A percentile compares a stretch with the other conserved stretches of the same genome.
These are phyloP conservation scores for Drosophila lacicola DNA, from an alignment of 2,888 invertebrate genomes.

Conservation along the genomic window DNA sequence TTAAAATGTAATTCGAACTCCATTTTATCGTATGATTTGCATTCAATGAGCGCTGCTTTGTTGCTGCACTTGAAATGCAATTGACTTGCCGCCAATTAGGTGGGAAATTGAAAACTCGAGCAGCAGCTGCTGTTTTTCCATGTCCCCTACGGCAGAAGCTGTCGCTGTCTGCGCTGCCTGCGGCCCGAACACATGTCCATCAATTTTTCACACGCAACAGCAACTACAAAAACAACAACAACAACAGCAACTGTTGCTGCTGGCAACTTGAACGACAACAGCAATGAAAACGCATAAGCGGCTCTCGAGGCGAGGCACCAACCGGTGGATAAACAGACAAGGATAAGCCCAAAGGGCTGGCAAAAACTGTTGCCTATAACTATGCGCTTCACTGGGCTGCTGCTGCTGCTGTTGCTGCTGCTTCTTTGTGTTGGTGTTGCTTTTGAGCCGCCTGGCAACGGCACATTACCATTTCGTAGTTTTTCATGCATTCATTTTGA, in stretches of 20 bases:
- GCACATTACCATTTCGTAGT: conserved; percentile 75
- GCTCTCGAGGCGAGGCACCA: conserved; percentile 42
- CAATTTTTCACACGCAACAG: conserved; percentile 57
- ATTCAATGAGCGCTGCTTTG: conserved; percentile 13
- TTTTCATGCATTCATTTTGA: conserved; percentile 77
- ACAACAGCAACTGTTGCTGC: conserved; percentile 48
- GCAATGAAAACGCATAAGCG: conserved; percentile 66
- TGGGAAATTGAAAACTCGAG: conserved; percentile 53
- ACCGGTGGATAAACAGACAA: conserved; percentile 65
- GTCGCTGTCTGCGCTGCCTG: conserved; percentile 24
- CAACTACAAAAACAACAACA: conserved; percentile 10
- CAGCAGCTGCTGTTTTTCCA: conserved; percentile 31
- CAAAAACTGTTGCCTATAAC: conserved; percentile 54
- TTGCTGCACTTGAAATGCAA: conserved; percentile 46
- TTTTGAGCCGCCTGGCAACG: conserved; percentile 57
- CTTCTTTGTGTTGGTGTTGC: conserved; percentile 18
- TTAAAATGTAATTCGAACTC: conserved; percentile 2
- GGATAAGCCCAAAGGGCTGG: conserved; percentile 42
- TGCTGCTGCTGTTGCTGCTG: conserved; percentile 15
- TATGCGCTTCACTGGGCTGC: conserved; percentile 31
- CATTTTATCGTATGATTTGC: background rate
- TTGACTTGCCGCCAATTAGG: conserved; percentile 70
- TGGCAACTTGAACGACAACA: conserved; percentile 40
- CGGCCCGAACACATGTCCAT: conserved; percentile 63
- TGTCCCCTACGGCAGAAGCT: conserved; percentile 32